Base-by-base conservation (phyloP, 2,113 vertebrate genomes). In the Scatophagus argus region DNA sequence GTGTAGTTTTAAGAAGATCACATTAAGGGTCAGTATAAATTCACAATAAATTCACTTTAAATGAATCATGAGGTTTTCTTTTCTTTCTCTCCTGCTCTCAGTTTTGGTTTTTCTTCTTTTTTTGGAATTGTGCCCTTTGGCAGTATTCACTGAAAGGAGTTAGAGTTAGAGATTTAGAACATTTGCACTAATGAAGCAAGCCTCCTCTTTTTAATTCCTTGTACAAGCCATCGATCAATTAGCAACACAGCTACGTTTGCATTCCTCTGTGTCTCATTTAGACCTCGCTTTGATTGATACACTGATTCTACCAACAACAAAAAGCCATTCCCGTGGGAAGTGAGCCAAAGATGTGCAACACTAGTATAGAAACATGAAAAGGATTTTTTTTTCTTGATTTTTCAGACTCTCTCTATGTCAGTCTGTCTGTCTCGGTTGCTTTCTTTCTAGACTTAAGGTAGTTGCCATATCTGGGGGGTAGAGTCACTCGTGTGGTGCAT, bases 241-340 rank as follows among this genome's bases (percentile, higher is more conserved):
- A 91, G 84, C 83, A 93, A 90, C 91, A 91, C 68, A 6, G 79
- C 79, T 87, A 82, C 29, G 68, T 80, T 82, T 81, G 80, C 85
- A 77, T 93, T 76, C 92, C 92, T 91, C 91, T 91, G 93, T 91
- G 93, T 93, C 93, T 95, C 90, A 93, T 94, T 95, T 94, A 92
- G 84, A 89, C 83, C 85, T 77, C 7, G 38, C 87, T 94, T 93
- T 92, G 91, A 95, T 91, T 92, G 92, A 93, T 92, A 91, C 84
- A 88, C 78, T 79, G 88, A 92, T 93, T 91, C 79, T 86, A 79
- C 70, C 89, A 81, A 86, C 85, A 93, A 91, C 88, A 91, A 90
- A 89, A 93, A 91, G 73, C 66, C 60, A 62, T 81, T 88, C 92
- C 91, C 88, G 8, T 21, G 85, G 90, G 92, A 87, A 87, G 44